Conservation (phyloP, 2,888 invertebrate species). For the Lasioglossum villosulum region DNA sequence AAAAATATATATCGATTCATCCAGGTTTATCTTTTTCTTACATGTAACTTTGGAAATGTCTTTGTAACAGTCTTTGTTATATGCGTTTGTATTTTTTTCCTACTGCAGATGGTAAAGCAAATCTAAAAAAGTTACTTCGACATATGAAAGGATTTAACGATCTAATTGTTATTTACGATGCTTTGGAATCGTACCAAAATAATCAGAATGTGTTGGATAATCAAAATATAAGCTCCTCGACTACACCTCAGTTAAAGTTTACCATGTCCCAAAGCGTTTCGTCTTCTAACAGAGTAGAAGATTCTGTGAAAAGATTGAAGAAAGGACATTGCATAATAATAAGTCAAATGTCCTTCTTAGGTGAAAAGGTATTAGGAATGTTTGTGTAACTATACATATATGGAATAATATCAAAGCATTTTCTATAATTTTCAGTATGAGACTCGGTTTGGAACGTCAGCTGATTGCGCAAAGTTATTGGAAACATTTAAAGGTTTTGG, state of each 20-base stretch:
- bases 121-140: conserved; percentile 61
- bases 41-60: too few relatives aligned
- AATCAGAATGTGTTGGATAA: conserved; percentile 49
- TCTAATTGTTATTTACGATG: conserved; percentile 58
- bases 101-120: conserved; percentile 47
- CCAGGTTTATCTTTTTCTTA: conserved; percentile 48
- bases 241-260: not conserved
- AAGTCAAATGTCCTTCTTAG: conserved; percentile 58
- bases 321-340: conserved; percentile 81
- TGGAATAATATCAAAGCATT: not conserved
- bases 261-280: not conserved
- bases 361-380: conserved; percentile 43
- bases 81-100: not conserved
- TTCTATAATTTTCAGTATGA: conserved; percentile 75
- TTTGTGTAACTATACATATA: not conserved
- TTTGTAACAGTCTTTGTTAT: not conserved
- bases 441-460: conserved; percentile 81
- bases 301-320: conserved; percentile 42
- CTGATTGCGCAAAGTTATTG: conserved; percentile 79
- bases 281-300: not conserved
- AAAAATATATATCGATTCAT: conserved; percentile 66
- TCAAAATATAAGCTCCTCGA: not conserved
- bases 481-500: conserved; percentile 82
- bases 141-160: conserved; percentile 64
- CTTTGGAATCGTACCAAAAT: conserved; percentile 52